Evolutionary conservation across 1,140 invertebrate genomes (phyloP).

Genomic region (Diachasma alloeum): DNA sequence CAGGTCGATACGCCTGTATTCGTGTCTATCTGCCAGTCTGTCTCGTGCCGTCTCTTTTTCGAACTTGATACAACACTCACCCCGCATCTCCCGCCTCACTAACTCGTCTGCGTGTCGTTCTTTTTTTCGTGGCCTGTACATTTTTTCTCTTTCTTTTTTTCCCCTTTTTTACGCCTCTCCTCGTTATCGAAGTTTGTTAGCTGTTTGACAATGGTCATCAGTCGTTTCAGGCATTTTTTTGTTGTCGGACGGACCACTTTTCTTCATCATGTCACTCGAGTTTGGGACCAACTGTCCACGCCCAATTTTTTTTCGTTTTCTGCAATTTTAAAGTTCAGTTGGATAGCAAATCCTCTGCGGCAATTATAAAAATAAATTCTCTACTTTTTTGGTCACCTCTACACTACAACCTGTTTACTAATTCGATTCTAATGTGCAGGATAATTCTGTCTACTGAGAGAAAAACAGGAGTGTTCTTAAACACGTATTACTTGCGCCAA

Average conservation of each 20-base stretch:
- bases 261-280: neutral
- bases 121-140: neutral
- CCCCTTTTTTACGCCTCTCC: neutral
- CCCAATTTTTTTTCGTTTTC: neutral
- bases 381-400: too few species aligned
- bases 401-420: too few species aligned
- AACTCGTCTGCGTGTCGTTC: neutral
- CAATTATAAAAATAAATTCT: too few species aligned
- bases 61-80: neutral
- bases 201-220: neutral
- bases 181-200: neutral
- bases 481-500: too few species aligned
- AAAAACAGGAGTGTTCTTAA: too few species aligned
- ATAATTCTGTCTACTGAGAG: too few species aligned
- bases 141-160: neutral
- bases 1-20: neutral
- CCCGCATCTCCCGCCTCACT: neutral
- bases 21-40: conserved; percentile 4
- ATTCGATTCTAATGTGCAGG: too few species aligned
- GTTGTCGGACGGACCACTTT: neutral
- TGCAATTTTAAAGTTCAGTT: too few species aligned
- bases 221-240: neutral
- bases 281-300: neutral
- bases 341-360: too few species aligned
- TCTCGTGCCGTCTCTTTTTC: neutral